phyloP scores from a whole-genome alignment of 2,888 invertebrate genomes.

The Platypus cylindrus region DNA sequence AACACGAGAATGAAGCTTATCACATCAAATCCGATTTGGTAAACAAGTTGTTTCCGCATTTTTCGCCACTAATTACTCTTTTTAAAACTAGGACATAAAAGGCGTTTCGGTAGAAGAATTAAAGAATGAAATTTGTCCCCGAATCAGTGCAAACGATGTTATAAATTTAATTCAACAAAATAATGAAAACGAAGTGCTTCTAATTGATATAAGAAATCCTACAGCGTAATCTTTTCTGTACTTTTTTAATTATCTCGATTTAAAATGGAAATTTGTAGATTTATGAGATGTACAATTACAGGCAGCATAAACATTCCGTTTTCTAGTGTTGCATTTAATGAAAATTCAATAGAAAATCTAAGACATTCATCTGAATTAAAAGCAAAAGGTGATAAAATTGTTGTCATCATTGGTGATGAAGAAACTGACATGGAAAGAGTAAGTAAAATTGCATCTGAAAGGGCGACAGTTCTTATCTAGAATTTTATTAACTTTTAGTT shows the following conservation, averaged over 20 bases:
- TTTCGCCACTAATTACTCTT: background rate
- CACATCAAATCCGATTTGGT: conserved; percentile 22
- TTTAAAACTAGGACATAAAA: conserved; percentile 48
- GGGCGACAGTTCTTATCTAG: conserved; percentile 5
- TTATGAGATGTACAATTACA: conserved; percentile 62
- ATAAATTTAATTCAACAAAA: conserved; percentile 54
- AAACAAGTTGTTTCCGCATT: conserved; percentile 3
- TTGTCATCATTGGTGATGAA: conserved; percentile 67
- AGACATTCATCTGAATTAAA: conserved; percentile 50
- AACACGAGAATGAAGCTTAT: conserved; percentile 46
- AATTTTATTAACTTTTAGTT: background rate
- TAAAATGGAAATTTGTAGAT: conserved; percentile 41
- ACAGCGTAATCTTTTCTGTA: conserved; percentile 40
- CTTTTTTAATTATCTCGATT: conserved; percentile 5
- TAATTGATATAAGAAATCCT: conserved; percentile 56
- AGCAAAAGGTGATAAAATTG: conserved; percentile 49
- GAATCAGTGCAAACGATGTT: conserved; percentile 78
- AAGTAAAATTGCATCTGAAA: no score
- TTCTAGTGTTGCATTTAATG: conserved; percentile 60
- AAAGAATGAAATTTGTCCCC: conserved; percentile 62
- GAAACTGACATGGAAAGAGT: conserved; percentile 68
- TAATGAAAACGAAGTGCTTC: conserved; percentile 41
- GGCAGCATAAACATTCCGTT: conserved; percentile 84
- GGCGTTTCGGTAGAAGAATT: conserved; percentile 56
- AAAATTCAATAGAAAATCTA: conserved; percentile 55